Evolutionary conservation across 2,113 vertebrate genomes (phyloP).

Genomic region (Macquaria australasica): DNA sequence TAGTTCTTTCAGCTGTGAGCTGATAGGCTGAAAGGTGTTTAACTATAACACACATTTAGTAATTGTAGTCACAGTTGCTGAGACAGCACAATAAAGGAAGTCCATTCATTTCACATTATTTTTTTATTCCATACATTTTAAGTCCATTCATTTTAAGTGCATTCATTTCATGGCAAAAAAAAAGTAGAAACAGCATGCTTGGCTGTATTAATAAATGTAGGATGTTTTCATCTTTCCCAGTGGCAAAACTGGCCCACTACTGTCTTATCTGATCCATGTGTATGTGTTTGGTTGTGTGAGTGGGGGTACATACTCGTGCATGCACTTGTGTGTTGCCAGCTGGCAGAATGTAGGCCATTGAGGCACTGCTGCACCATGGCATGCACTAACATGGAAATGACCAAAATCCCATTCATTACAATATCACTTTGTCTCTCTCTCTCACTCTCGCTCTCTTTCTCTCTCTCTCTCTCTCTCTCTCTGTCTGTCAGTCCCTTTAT

Average conservation of each 20-base stretch:
- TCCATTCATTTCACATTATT: conserved; percentile 19
- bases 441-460: no score
- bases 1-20: not conserved
- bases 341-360: conserved; percentile 82
- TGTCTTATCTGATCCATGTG: conserved; percentile 75
- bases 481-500: not conserved
- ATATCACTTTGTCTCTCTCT: conserved; percentile 3
- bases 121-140: conserved; percentile 13
- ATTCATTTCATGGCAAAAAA: not conserved
- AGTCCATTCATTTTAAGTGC: no score
- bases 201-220: conserved; percentile 35
- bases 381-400: conserved; percentile 64
- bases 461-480: not conserved
- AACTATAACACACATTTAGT: not conserved
- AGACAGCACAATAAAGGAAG: conserved; percentile 3
- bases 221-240: conserved; percentile 48
- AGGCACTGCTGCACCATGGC: conserved; percentile 60
- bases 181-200: not conserved
- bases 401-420: conserved; percentile 63
- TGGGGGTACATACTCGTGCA: conserved; percentile 62
- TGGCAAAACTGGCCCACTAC: conserved; percentile 68
- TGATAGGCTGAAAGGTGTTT: not conserved
- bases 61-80: not conserved
- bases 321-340: conserved; percentile 71
- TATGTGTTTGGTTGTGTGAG: conserved; percentile 35